Evolutionary conservation across 2,113 vertebrate genomes (phyloP), one percentile per base, ranked within the genome.

Genomic region (Corythoichthys intestinalis): DNA sequence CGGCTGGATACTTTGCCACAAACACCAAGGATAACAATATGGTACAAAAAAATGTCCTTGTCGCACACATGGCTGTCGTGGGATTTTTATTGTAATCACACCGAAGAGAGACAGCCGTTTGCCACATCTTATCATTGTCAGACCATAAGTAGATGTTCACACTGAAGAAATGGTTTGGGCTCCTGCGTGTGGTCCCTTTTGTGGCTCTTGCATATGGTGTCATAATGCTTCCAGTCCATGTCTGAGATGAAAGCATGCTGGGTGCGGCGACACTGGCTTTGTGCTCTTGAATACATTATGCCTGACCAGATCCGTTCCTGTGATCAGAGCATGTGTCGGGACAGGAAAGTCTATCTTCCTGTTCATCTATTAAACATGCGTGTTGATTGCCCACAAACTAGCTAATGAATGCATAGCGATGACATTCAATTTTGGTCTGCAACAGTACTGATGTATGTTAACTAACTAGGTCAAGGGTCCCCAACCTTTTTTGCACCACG

Each of bases 241-340:
- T 82, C 72, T 75, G 39, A 80, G 65, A 86, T 84, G 83, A 81
- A 78, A 85, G 69, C 61, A 73, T 72, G 58, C 17, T 82, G 73
- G 78, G 80, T n/a, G 84, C 53, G 72, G 83, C 66, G 65, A 79
- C 74, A 17, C 72, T 73, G 69, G 54, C 39, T 78, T 78, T 85
- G 72, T 80, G 71, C 73, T 84, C 80, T 86, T 87, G 82, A 85
- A 87, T 81, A 82, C 78, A 81, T 90, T 87, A 84, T 81, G 78
- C 81, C 71, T 65, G 80, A 89, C 72, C 82, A 79, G 66, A 86
- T 83, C 82, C 67, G 35, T 81, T 79, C 76, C 82, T 86, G 73
- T 87, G 73, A 87, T 85, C 79, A 83, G 67, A 71, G 58, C 56
- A 28, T 38, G 54, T 74, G 69, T 67, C 17, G n/a, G 68, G 59